These are phyloP conservation scores for Brachypodius melanocephalos DNA, from an alignment of 2,113 vertebrate species.

Conservation along the genomic window DNA sequence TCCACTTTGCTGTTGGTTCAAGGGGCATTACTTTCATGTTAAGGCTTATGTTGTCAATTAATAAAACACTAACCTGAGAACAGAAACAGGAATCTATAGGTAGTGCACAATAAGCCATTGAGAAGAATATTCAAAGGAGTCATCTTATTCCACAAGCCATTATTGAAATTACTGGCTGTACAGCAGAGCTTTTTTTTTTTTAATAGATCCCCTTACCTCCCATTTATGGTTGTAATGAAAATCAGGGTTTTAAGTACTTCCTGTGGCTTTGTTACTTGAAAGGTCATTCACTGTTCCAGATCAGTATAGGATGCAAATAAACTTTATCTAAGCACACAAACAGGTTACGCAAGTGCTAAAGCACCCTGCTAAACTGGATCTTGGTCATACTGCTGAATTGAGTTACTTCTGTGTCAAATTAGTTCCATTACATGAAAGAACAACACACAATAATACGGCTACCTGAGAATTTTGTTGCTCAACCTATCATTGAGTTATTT, in stretches of 20 bases:
- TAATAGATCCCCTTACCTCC: background rate
- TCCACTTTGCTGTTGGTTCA: background rate
- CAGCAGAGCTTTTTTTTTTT: background rate
- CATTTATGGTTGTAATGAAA: background rate
- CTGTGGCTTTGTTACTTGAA: background rate
- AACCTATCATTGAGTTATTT: background rate
- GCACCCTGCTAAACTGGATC: background rate
- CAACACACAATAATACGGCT: background rate
- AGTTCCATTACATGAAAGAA: background rate
- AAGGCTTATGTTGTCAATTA: background rate
- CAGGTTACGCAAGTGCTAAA: background rate
- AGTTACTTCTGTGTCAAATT: background rate
- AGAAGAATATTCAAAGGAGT: background rate
- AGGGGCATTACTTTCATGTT: background rate
- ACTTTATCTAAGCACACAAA: background rate
- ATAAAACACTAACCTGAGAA: conserved; percentile 8
- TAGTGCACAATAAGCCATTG: background rate
- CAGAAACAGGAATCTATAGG: background rate
- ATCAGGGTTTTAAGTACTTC: background rate
- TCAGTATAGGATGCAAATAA: background rate
- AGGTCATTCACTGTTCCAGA: background rate
- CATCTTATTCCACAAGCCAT: background rate
- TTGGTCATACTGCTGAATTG: background rate
- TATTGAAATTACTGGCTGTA: background rate
- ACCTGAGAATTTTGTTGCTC: background rate